phyloP scores from a whole-genome alignment of 2,113 vertebrate genomes.

The Gopherus evgoodei region DNA sequence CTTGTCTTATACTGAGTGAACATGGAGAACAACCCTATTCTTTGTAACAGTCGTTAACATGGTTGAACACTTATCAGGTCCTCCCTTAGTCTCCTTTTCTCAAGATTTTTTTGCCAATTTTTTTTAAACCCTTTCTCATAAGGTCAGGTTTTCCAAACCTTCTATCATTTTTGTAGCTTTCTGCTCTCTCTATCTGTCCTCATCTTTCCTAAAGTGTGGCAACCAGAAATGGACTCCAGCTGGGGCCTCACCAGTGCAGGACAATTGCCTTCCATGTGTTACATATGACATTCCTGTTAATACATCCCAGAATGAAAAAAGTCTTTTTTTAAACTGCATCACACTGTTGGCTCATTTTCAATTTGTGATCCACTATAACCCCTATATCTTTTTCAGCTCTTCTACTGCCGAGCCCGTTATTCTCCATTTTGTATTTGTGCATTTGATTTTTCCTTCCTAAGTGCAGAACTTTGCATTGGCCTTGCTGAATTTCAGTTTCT shows the following conservation, averaged over 20 bases:
- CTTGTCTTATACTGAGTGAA: background rate
- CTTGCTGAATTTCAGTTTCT: background rate
- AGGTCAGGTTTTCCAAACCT: background rate
- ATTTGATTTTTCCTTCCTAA: background rate
- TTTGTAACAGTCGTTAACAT: background rate
- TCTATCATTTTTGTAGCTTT: background rate
- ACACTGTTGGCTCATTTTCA: background rate
- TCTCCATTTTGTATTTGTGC: background rate
- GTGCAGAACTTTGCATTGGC: background rate
- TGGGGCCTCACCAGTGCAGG: background rate
- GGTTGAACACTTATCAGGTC: background rate
- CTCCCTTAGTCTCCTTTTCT: background rate
- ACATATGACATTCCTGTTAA: background rate
- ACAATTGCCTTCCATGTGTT: background rate
- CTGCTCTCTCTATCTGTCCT: background rate
- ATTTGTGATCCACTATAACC: background rate
- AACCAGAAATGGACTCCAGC: background rate
- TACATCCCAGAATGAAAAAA: background rate
- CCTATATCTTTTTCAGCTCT: background rate
- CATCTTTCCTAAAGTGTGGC: background rate
- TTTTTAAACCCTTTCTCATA: background rate
- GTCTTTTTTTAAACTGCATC: background rate
- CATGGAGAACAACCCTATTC: background rate
- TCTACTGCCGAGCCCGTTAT: background rate
- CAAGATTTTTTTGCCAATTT: background rate